Percentiles rank a stretch among this genome's conserved stretches.
These are phyloP conservation scores for Drymonia ruficornis DNA, from an alignment of 2,888 invertebrate genomes.

Conservation along the genomic window DNA sequence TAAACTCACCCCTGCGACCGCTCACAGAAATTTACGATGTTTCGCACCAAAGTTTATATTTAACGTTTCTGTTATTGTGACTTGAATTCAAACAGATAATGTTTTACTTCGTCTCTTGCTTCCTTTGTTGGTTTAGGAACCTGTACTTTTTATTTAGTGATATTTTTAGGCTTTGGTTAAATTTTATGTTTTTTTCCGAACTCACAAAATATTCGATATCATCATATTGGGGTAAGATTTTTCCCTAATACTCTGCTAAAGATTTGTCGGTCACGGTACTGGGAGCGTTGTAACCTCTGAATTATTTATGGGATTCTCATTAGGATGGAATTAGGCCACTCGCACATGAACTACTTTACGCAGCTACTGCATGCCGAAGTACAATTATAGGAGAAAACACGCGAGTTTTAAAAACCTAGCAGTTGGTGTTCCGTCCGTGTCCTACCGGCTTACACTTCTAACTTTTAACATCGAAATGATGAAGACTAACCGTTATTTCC, in stretches of 20 bases:
- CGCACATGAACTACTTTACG: too few species aligned
- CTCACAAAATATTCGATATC: background rate
- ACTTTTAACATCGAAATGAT: background rate
- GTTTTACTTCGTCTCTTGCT: constrained; percentile 10
- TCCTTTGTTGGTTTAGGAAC: constrained; percentile 13
- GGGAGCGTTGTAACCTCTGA: background rate
- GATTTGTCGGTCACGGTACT: background rate
- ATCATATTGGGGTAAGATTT: background rate
- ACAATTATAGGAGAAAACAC: too few species aligned
- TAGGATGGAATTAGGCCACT: background rate
- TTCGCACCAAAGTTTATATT: constrained; percentile 12
- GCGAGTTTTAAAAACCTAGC: too few species aligned
- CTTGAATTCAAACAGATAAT: constrained; percentile 15
- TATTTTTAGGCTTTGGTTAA: background rate
- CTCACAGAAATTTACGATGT: constrained; percentile 15
- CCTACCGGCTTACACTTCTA: background rate
- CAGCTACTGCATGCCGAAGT: too few species aligned
- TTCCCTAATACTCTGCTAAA: background rate
- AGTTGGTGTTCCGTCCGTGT: too few species aligned
- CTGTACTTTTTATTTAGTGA: background rate
- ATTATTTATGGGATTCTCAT: background rate
- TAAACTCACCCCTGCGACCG: constrained; percentile 14
- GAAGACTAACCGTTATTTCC: background rate
- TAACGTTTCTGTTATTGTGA: constrained; percentile 13
- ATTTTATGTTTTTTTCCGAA: too few species aligned